These are phyloP conservation scores for Nymphalis c-album DNA, from an alignment of 2,888 invertebrate species.

Conservation along the genomic window DNA sequence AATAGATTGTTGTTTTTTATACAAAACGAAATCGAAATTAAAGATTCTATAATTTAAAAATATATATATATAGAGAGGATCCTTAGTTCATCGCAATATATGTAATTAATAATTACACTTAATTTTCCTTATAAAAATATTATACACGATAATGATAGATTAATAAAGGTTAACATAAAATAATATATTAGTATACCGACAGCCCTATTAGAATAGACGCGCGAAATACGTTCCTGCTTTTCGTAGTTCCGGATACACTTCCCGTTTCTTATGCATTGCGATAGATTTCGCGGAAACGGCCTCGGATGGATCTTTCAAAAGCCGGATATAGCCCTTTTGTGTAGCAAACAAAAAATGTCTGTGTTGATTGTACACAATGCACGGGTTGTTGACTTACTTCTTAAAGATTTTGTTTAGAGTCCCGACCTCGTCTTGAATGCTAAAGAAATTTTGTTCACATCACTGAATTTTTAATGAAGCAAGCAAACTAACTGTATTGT, in stretches of 20 bases:
- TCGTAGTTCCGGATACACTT: slow-evolving; percentile 78
- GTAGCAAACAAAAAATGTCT: slow-evolving; percentile 62
- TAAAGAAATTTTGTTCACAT: slow-evolving; percentile 53
- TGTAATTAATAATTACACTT: background rate
- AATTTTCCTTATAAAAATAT: background rate
- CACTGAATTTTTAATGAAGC: slow-evolving; percentile 1
- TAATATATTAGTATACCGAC: slow-evolving; percentile 35
- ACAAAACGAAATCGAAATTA: background rate
- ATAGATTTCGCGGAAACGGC: slow-evolving; percentile 75
- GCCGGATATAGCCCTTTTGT: slow-evolving; percentile 77
- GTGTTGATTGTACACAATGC: slow-evolving; percentile 51
- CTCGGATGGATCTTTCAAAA: slow-evolving; percentile 60
- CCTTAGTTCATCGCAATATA: too few species aligned
- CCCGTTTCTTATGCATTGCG: slow-evolving; percentile 76
- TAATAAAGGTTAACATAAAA: background rate
- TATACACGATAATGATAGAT: background rate
- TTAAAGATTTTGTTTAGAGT: slow-evolving; percentile 52
- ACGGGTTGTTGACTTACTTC: slow-evolving; percentile 69
- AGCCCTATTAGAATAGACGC: slow-evolving; percentile 56
- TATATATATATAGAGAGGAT: too few species aligned
- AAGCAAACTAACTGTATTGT: slow-evolving; percentile 1
- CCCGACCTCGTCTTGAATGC: slow-evolving; percentile 51
- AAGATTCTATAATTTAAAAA: too few species aligned
- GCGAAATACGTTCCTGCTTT: slow-evolving; percentile 61
- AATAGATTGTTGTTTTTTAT: background rate